Base-by-base conservation (phyloP, 2,797 vertebrate genomes). In the Melanitta fusca region DNA sequence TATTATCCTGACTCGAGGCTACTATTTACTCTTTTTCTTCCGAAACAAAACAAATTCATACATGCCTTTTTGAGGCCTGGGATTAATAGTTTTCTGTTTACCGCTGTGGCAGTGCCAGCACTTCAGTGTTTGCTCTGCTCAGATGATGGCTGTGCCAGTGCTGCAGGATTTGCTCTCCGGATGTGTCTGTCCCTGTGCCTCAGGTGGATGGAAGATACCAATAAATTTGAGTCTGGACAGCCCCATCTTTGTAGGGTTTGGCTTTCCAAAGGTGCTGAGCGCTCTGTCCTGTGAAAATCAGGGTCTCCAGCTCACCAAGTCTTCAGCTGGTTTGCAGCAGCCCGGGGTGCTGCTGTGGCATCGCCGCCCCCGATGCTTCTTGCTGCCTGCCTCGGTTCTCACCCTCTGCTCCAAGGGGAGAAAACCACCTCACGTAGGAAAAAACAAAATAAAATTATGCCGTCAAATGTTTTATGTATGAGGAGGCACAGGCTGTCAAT, bases 11-110 rank as follows among this genome's bases (percentile, higher is more conserved):
- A 75, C 92, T 94, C 1, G 10, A 88, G 88, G 95, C 91, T 66
- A n/a, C 88, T 94, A 83, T 93, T 94, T 93, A 91, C 81, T 81
- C 89, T 74, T 92, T 92, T 88, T 91, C 80, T 89, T 88, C 92
- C 8, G 8, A 84, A 94, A 85, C 84, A 92, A 96, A 96, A 94
- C 85, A 70, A 86, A 94, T 85, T 81, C 80, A 27, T 61, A 60
- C 28, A 4, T n/a, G 66, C 80, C 72, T 93, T 77, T 94, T 90
- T 4, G 1, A 93, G 77, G 39, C 73, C 54, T 45, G 36, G 62
- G 80, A 90, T 84, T 69, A 69, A 91, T 71, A 1, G 9, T 19
- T 62, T 28, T 41, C 11, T 41, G 10, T 22, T 38, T 28, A 36
- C 22, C 13, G 4, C 69, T 4, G 1, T 17, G 15, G 20, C 1